Conservation (phyloP, 2,797 vertebrate species). For the Pyrocephalus nanus region DNA sequence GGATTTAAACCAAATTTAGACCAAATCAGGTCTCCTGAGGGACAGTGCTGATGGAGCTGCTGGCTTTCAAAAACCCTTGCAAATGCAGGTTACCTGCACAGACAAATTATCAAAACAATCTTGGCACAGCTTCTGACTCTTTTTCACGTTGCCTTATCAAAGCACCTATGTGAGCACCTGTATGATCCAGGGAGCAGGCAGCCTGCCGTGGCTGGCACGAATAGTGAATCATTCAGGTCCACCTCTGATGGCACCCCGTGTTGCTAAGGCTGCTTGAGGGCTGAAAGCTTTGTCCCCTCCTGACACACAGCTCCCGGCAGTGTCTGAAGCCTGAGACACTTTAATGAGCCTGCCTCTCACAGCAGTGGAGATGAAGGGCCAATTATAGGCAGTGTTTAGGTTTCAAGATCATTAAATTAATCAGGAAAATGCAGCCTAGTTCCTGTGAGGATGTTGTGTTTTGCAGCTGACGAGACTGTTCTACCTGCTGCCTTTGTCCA, state of each 20-base stretch:
- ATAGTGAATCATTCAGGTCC: neutral
- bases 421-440: neutral
- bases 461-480: neutral
- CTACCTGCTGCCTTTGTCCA: conserved; percentile 6
- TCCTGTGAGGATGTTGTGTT: neutral
- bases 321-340: neutral
- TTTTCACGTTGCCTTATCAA: neutral
- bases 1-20: neutral
- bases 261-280: neutral
- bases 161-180: fast-evolving
- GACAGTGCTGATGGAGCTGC: neutral
- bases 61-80: neutral
- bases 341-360: conserved; percentile 19
- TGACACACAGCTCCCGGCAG: neutral
- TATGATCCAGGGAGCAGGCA: neutral
- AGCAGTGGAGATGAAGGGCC: neutral
- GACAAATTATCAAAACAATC: neutral
- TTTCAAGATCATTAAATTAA: conserved; percentile 38
- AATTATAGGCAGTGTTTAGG: neutral
- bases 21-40: neutral
- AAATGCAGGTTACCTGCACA: neutral
- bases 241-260: fast-evolving
- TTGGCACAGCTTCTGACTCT: neutral
- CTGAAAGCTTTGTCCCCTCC: neutral
- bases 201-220: fast-evolving